These are phyloP conservation scores for Candoia aspera DNA, from an alignment of 2,113 vertebrate species.

Conservation along the genomic window DNA sequence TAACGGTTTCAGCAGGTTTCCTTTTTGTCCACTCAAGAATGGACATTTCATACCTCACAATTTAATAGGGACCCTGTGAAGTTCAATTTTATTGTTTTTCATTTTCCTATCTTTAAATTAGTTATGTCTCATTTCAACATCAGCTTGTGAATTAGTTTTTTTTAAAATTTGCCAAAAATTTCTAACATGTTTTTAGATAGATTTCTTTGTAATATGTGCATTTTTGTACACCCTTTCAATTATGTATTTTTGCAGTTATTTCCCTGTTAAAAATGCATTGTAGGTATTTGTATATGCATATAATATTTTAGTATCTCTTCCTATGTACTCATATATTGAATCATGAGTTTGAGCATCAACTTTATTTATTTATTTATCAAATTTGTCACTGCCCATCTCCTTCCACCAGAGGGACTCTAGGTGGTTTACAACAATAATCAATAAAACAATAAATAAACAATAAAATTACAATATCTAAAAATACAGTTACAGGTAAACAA, in stretches of 20 bases:
- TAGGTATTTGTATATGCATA: background rate
- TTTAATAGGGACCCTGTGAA: background rate
- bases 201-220: background rate
- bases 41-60: background rate
- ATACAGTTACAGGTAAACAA: too few relatives aligned
- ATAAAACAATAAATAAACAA: too few relatives aligned
- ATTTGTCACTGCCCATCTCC: too few relatives aligned
- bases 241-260: background rate
- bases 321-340: background rate
- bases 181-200: background rate
- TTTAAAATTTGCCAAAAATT: background rate
- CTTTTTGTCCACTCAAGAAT: background rate
- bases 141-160: background rate
- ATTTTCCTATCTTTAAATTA: background rate
- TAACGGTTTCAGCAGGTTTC: background rate
- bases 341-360: background rate
- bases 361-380: too few relatives aligned
- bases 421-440: too few relatives aligned
- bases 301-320: background rate
- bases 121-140: background rate
- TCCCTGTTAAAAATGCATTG: background rate
- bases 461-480: too few relatives aligned
- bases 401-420: too few relatives aligned
- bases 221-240: background rate
- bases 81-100: background rate